Evolutionary conservation across 1,140 invertebrate genomes (phyloP).

Genomic region (Temnothorax nylanderi): DNA sequence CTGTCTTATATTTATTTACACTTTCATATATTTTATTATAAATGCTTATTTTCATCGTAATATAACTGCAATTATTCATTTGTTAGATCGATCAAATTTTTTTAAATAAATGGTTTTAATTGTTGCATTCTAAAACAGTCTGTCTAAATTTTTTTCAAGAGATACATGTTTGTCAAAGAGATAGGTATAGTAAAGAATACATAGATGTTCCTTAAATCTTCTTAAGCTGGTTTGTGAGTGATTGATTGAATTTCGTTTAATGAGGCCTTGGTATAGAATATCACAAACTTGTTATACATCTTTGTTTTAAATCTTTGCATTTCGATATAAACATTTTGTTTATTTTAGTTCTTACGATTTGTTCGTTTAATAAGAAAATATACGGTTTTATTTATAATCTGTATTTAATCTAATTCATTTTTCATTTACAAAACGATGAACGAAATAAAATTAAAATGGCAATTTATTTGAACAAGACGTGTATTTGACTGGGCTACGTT

Average conservation of each 20-base stretch:
- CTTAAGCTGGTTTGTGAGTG: too few relatives aligned
- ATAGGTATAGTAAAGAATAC: not conserved
- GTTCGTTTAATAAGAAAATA: not conserved
- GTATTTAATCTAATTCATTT: not conserved
- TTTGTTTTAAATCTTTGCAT: not conserved
- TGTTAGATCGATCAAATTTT: not conserved
- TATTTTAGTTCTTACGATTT: not conserved
- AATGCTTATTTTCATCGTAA: not conserved
- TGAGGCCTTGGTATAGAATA: not conserved
- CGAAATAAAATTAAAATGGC: slow-evolving; percentile 4
- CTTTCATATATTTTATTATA: not conserved
- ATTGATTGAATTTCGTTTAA: too few relatives aligned
- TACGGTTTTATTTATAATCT: not conserved
- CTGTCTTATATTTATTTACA: not conserved
- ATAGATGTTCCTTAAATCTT: not conserved
- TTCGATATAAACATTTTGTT: not conserved
- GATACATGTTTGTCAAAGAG: not conserved
- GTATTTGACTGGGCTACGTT: not conserved
- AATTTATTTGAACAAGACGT: not conserved
- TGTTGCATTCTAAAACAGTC: not conserved
- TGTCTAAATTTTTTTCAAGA: not conserved
- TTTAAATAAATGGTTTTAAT: too few relatives aligned
- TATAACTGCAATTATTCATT: not conserved
- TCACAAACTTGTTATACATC: not conserved
- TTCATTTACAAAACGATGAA: not conserved